Conservation (phyloP, 2,113 vertebrate genomes). For the Puntigrus tetrazona region DNA sequence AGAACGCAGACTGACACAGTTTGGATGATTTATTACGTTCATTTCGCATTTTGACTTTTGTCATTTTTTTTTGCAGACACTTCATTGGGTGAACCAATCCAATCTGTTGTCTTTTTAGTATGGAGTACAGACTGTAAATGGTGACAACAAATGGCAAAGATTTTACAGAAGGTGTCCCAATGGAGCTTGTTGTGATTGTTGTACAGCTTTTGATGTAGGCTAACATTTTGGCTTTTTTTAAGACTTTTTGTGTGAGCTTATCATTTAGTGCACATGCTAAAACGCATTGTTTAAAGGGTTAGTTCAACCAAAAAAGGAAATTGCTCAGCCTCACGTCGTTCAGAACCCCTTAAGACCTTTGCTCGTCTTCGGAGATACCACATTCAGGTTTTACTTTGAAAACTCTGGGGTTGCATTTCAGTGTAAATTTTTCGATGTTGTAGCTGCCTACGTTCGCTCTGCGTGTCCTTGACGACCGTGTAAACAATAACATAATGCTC, state of each 20-base stretch:
- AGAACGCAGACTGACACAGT: not conserved
- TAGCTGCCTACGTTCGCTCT: too few relatives aligned
- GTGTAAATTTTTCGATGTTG: too few relatives aligned
- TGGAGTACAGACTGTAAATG: not conserved
- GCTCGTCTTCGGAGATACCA: too few relatives aligned
- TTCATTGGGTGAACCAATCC: not conserved
- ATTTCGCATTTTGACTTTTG: conserved; percentile 1
- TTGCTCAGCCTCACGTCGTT: too few relatives aligned
- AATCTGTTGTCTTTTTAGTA: conserved; percentile 18
- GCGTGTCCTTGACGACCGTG: too few relatives aligned
- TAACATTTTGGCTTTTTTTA: not conserved
- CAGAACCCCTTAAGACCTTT: too few relatives aligned
- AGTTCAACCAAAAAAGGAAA: too few relatives aligned
- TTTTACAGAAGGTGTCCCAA: not conserved
- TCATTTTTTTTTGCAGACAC: not conserved
- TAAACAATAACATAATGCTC: too few relatives aligned
- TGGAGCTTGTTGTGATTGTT: not conserved
- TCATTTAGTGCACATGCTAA: not conserved
- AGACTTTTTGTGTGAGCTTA: not conserved
- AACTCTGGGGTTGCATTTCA: too few relatives aligned
- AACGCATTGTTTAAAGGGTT: too few relatives aligned
- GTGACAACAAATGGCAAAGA: not conserved
- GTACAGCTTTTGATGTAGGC: not conserved
- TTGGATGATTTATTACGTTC: not conserved
- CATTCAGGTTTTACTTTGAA: too few relatives aligned